Percentiles rank a stretch among this genome's conserved stretches.
Conservation (phyloP, 2,888 invertebrate genomes). For the Hypselothyrea guttata region DNA sequence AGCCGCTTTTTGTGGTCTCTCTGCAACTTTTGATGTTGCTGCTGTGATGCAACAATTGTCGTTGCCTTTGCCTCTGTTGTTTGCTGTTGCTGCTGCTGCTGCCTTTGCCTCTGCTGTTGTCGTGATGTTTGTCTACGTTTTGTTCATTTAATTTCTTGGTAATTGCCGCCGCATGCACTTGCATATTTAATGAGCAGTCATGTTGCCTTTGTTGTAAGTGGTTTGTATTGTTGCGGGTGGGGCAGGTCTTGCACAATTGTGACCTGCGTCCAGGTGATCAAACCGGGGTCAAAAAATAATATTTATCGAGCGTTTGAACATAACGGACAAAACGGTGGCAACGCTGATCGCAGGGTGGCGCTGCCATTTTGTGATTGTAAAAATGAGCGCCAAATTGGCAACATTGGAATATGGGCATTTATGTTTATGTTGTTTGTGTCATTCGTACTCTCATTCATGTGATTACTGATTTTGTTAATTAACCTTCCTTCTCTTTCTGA, state of each 20-base stretch:
- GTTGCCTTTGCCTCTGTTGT: slow-evolving; percentile 12
- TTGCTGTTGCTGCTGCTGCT: background rate
- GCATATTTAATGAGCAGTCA: slow-evolving; percentile 68
- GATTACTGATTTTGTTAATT: no score
- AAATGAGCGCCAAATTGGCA: no score
- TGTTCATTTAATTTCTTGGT: slow-evolving; percentile 72
- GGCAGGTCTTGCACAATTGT: slow-evolving; percentile 44
- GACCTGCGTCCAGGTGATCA: no score
- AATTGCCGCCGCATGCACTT: slow-evolving; percentile 73
- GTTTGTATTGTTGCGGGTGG: slow-evolving; percentile 27
- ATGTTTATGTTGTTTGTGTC: no score
- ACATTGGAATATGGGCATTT: no score
- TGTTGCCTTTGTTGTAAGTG: slow-evolving; percentile 20
- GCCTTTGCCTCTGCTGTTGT: slow-evolving; percentile 11
- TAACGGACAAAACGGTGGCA: no score
- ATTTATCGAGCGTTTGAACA: no score
- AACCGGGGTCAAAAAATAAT: no score
- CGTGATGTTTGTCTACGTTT: slow-evolving; percentile 51
- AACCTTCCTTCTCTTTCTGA: no score
- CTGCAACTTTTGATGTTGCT: slow-evolving; percentile 21
- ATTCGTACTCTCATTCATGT: no score
- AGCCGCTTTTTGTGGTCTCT: slow-evolving; percentile 14
- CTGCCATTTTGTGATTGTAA: no score
- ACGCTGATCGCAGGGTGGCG: no score
- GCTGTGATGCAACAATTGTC: slow-evolving; percentile 51